Evolutionary conservation across 2,888 invertebrate genomes (phyloP), one percentile per base, ranked within the genome.

Genomic region (Noctuana brunneofusca): DNA sequence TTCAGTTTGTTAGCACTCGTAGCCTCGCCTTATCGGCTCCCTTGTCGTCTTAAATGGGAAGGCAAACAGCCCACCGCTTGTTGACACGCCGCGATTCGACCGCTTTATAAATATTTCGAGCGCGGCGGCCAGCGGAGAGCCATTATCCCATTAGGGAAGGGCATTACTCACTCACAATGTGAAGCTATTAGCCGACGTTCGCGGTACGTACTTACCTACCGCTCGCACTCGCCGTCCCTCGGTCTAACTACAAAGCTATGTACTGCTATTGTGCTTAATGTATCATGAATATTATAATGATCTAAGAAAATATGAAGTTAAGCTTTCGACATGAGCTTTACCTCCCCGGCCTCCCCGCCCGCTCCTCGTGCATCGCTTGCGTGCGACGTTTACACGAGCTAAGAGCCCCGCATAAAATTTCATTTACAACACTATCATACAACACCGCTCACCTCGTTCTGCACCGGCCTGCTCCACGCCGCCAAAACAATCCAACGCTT

Each of bases 81-180:
- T 89, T 87, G 87, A 88, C 88, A 84, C 77, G 79, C 73, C 74
- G 81, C 79, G 79, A 81, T 87, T 86, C 83, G 76, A 78, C 79
- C 81, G 85, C 84, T 87, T 87, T 87, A 87, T 84, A 89, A 86
- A 87, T 89, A 87, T 89, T 88, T 85, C 83, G 81, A 86, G 76
- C 79, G 76, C 74, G 70, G 71, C 76, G 76, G 78, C 77, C 76
- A 68, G 68, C 71, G 64, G 66, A 69, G 66, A 69, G 83, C 84
- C 82, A 89, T 89, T 89, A 89, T 87, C 86, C 87, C 86, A 89
- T 89, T 89, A 88, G 80, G 85, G 82, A 79, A 86, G 83, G 79
- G 81, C 84, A 86, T 87, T 84, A 86, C 83, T 88, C 85, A 85
- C 82, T 79, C 80, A 83, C 81, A 86, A 86, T 84, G 84, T 81